Base-by-base conservation (phyloP, 2,888 invertebrate genomes). In the Argyresthia albistria region DNA sequence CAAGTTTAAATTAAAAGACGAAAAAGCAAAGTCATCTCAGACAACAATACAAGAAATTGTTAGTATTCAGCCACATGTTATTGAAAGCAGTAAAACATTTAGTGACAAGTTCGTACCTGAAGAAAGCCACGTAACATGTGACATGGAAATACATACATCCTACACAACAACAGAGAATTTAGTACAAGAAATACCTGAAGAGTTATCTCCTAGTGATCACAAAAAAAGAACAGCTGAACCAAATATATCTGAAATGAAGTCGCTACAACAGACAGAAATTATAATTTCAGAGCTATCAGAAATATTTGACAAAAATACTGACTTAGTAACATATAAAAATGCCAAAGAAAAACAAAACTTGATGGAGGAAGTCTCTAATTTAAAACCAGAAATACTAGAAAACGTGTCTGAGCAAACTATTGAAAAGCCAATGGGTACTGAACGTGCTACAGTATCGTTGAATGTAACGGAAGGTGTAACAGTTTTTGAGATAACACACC, bases 401-500 rank as follows among this genome's bases (percentile, higher is more conserved):
- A 62, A 49, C 10, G 56, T 69, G 35, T 42, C 57, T 42, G 60
- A 67, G 9, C 65, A 62, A 55, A 65, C 67, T 14, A 66, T 76
- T 55, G 65, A 68, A 64, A 64, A 56, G 39, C 52, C 8, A 36
- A 55, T 25, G 57, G 59, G 39, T 43, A 55, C 25, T 15, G 74
- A 71, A 65, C 74, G 61, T 42, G 82, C 80, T 10, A 58, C 60
- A n/a, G 36, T 74, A 14, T 58, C 65, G 16, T 54, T 79, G 39
- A 70, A 60, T 47, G 71, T 70, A n/a, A 58, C 57, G n/a, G 74
- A 80, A 60, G 71, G 76, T 47, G 56, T 83, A 50, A 66, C 68
- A 10, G 67, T 83, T 42, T 73, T 75, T 56, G 84, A 88, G 66
- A 64, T 79, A 8, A 70, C 70, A 50, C 74, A 82, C 54, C 76